phyloP scores from a whole-genome alignment of 2,888 invertebrate genomes.

The Dryomyza anilis region DNA sequence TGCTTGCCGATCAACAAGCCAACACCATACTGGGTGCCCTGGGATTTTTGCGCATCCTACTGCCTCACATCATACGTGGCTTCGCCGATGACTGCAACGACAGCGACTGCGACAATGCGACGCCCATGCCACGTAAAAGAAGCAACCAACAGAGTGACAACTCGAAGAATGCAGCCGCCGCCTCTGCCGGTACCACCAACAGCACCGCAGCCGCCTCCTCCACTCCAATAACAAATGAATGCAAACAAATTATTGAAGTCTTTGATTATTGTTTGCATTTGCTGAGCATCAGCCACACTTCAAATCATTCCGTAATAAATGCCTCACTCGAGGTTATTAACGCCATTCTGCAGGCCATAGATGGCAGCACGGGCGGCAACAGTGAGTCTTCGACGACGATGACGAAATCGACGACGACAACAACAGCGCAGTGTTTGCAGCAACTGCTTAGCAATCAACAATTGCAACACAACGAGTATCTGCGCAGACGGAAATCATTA shows the following conservation, averaged over 20 bases:
- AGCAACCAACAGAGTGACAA: slow-evolving; percentile 6
- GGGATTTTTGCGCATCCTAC: slow-evolving; percentile 68
- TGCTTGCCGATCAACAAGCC: slow-evolving; percentile 58
- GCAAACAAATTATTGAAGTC: slow-evolving; percentile 66
- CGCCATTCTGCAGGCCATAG: slow-evolving; percentile 55
- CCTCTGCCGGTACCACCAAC: not conserved
- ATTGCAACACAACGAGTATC: slow-evolving; percentile 59
- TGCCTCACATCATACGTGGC: slow-evolving; percentile 64
- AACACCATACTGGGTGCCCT: slow-evolving; percentile 70
- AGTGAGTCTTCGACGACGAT: not conserved
- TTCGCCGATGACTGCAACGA: slow-evolving; percentile 42
- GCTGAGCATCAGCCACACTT: slow-evolving; percentile 69
- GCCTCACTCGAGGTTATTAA: slow-evolving; percentile 76
- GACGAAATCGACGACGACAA: slow-evolving; percentile 15
- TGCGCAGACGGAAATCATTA: slow-evolving; percentile 60
- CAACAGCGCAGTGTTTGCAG: slow-evolving; percentile 49
- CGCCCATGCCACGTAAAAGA: slow-evolving; percentile 6
- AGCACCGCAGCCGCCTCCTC: slow-evolving; percentile 18
- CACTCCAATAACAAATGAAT: slow-evolving; percentile 42
- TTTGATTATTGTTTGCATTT: slow-evolving; percentile 79
- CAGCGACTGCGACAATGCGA: slow-evolving; percentile 31
- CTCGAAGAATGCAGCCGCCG: too few relatives aligned
- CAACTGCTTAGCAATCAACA: slow-evolving; percentile 56
- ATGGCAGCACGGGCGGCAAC: slow-evolving; percentile 66
- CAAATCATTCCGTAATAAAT: slow-evolving; percentile 87